A percentile compares a stretch with the other conserved stretches of the same genome.
Conservation (phyloP, 2,888 invertebrate species). For the Thalpophila matura region DNA sequence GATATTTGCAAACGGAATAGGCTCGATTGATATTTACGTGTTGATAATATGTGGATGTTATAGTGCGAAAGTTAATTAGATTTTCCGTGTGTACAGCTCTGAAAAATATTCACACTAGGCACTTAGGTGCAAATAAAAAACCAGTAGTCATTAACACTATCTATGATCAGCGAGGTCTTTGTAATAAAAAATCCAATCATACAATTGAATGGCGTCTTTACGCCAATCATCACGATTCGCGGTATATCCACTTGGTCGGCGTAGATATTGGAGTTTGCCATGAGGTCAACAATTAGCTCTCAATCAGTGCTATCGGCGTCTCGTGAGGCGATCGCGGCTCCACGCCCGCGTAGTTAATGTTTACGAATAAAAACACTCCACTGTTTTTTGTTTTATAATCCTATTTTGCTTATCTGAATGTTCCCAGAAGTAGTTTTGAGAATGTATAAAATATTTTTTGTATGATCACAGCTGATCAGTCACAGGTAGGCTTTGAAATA, state of each 20-base stretch:
- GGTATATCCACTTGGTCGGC: conserved; percentile 47
- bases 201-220: conserved; percentile 56
- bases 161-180: conserved; percentile 36
- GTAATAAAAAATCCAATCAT: conserved; percentile 59
- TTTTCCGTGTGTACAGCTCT: background rate
- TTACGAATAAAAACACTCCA: conserved; percentile 16
- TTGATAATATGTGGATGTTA: background rate
- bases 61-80: conserved; percentile 6
- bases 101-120: background rate
- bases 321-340: conserved; percentile 14
- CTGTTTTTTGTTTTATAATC: conserved; percentile 18
- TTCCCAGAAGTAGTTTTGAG: too few relatives aligned
- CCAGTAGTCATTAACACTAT: conserved; percentile 51
- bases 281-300: conserved; percentile 69
- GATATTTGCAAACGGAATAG: conserved; percentile 45
- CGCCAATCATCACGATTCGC: conserved; percentile 61
- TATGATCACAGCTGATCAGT: too few relatives aligned
- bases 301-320: conserved; percentile 60
- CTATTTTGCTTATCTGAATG: conserved; percentile 15
- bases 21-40: background rate
- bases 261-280: conserved; percentile 25
- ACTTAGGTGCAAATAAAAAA: conserved; percentile 29
- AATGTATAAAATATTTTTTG: too few relatives aligned
- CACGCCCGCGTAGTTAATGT: background rate
- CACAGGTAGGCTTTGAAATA: too few relatives aligned